phyloP scores from a whole-genome alignment of 2,888 invertebrate species.

The Onchidella celtica region DNA sequence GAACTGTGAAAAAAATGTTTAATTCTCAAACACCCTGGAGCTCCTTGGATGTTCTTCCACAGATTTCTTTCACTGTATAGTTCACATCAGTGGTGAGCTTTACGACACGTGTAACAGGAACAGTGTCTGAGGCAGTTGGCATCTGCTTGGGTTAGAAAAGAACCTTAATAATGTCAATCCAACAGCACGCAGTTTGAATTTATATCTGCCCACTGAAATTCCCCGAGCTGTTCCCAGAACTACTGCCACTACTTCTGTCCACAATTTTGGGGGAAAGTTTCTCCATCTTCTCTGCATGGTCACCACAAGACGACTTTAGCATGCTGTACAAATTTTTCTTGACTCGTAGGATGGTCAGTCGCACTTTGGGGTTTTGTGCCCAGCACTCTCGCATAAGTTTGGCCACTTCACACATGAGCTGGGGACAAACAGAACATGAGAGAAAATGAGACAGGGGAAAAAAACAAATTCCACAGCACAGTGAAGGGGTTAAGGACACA shows the following conservation, averaged over 20 bases:
- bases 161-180: too few relatives aligned
- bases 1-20: too few relatives aligned
- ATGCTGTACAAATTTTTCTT: constrained; percentile 76
- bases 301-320: constrained; percentile 55
- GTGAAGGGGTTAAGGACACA: too few relatives aligned
- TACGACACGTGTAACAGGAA: too few relatives aligned
- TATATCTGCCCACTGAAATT: constrained; percentile 22
- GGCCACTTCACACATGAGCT: constrained; percentile 69
- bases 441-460: background rate
- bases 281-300: constrained; percentile 32
- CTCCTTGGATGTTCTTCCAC: too few relatives aligned
- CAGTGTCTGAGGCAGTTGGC: too few relatives aligned
- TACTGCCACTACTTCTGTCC: constrained; percentile 38
- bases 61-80: too few relatives aligned
- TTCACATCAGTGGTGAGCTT: too few relatives aligned
- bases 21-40: too few relatives aligned
- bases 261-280: constrained; percentile 33
- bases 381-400: constrained; percentile 77
- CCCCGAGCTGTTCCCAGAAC: constrained; percentile 38
- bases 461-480: too few relatives aligned
- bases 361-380: constrained; percentile 74
- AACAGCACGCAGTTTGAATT: too few relatives aligned
- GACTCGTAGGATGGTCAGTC: constrained; percentile 76
- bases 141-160: too few relatives aligned
- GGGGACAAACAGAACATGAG: constrained; percentile 40